Evolutionary conservation across 1,140 invertebrate genomes (phyloP).

Genomic region (Brachionus sp.): DNA sequence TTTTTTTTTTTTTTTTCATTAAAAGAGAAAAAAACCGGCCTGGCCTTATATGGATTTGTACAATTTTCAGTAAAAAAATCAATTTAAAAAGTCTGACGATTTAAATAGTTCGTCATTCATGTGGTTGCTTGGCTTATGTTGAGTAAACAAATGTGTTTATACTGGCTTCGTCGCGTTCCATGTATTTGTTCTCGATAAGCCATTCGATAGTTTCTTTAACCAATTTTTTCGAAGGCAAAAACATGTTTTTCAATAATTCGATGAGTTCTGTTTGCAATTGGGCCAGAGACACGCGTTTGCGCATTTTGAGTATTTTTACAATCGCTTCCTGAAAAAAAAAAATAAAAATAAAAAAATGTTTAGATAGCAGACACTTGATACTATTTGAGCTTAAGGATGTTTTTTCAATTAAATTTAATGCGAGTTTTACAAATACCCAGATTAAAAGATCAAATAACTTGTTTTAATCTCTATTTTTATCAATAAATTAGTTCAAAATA

Average conservation of each 20-base stretch:
- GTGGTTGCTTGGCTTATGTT: conserved; percentile 61
- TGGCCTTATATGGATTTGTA: background rate
- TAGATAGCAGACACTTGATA: background rate
- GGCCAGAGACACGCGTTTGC: conserved; percentile 86
- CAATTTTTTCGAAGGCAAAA: conserved; percentile 95
- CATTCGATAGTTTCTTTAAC: conserved; percentile 99
- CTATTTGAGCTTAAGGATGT: background rate
- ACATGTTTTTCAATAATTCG: conserved; percentile 98
- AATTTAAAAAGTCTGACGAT: background rate
- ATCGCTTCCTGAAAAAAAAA: conserved; percentile 78
- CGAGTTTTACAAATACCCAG: too few species aligned
- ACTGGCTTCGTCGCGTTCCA: conserved; percentile 89
- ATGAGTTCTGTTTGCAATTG: conserved; percentile 91
- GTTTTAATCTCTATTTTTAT: background rate
- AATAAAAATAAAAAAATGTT: background rate
- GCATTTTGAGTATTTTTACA: conserved; percentile 97
- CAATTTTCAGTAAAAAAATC: background rate
- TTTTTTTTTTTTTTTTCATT: too few species aligned
- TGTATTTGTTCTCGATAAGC: conserved; percentile 98
- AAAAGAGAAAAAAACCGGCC: too few species aligned
- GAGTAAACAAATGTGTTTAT: conserved; percentile 98
- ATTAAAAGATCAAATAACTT: background rate
- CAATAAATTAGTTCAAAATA: background rate
- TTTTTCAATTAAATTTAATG: background rate
- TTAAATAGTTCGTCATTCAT: background rate